These are phyloP conservation scores for Ceratina australensis DNA, from an alignment of 1,140 invertebrate genomes.

Conservation along the genomic window DNA sequence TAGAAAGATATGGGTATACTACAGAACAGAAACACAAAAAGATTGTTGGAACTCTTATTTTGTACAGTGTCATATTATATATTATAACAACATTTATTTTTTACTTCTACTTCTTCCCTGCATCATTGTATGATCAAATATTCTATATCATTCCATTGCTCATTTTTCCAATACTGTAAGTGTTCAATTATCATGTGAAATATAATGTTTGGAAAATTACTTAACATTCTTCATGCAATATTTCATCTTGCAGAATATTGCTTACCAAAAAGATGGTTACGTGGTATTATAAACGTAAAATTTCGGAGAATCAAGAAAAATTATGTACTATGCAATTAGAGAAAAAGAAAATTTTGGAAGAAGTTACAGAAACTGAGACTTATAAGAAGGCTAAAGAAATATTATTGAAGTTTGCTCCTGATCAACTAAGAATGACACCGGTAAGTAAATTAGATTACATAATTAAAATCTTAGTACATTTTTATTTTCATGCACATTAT, in stretches of 20 bases:
- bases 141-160: conserved; percentile 87
- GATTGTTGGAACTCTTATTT: conserved; percentile 82
- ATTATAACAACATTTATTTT: conserved; percentile 86
- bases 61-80: conserved; percentile 85
- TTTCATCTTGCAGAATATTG: conserved; percentile 85
- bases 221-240: not conserved
- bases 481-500: conserved; percentile 85
- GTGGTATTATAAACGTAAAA: conserved; percentile 93
- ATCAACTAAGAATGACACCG: conserved; percentile 79
- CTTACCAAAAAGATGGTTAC: conserved; percentile 88
- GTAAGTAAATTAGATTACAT: conserved; percentile 53
- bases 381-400: conserved; percentile 98
- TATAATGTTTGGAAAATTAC: conserved; percentile 13
- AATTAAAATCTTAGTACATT: conserved; percentile 63
- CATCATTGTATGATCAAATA: conserved; percentile 84
- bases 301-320: conserved; percentile 89
- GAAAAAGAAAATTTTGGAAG: conserved; percentile 94
- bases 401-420: conserved; percentile 91
- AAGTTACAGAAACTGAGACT: conserved; percentile 98
- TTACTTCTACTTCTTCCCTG: conserved; percentile 89
- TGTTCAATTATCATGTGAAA: conserved; percentile 59
- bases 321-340: conserved; percentile 87
- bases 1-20: conserved; percentile 88
- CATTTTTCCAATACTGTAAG: conserved; percentile 90
- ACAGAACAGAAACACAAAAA: conserved; percentile 90